These are phyloP conservation scores for Notodonta dromedarius DNA, from an alignment of 2,888 invertebrate species.

Conservation along the genomic window DNA sequence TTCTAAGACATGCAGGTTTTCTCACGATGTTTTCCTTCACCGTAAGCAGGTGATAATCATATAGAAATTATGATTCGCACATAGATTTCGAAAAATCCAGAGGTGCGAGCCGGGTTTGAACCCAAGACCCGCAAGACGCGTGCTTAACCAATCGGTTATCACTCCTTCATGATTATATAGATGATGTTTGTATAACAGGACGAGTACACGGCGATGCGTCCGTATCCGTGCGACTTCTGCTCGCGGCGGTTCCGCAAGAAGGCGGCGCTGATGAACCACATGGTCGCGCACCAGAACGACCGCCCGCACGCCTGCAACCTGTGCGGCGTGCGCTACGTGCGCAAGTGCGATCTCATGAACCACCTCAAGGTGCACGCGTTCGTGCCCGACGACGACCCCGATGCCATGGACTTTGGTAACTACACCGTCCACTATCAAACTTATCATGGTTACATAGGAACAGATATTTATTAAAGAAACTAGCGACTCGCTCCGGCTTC, in stretches of 20 bases:
- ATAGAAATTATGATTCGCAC: too few relatives aligned
- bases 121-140: too few relatives aligned
- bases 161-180: too few relatives aligned
- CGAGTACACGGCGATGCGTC: constrained; percentile 89
- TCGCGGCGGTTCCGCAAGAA: constrained; percentile 93
- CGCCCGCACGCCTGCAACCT: constrained; percentile 92
- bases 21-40: too few relatives aligned
- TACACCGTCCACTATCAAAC: not conserved
- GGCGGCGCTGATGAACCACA: constrained; percentile 93
- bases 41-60: too few relatives aligned
- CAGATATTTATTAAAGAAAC: too few relatives aligned
- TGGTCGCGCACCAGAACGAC: constrained; percentile 94
- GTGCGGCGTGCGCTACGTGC: constrained; percentile 91
- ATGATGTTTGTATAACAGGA: constrained; percentile 63
- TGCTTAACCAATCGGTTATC: too few relatives aligned
- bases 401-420: constrained; percentile 80
- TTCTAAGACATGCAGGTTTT: too few relatives aligned
- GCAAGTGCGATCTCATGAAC: constrained; percentile 92
- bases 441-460: too few relatives aligned
- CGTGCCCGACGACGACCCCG: constrained; percentile 85
- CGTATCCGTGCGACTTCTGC: constrained; percentile 94
- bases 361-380: constrained; percentile 93
- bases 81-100: too few relatives aligned
- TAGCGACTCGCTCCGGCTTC: too few relatives aligned
- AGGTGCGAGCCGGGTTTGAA: too few relatives aligned